phyloP scores from a whole-genome alignment of 2,888 invertebrate species.

The Autographa pulchrina region DNA sequence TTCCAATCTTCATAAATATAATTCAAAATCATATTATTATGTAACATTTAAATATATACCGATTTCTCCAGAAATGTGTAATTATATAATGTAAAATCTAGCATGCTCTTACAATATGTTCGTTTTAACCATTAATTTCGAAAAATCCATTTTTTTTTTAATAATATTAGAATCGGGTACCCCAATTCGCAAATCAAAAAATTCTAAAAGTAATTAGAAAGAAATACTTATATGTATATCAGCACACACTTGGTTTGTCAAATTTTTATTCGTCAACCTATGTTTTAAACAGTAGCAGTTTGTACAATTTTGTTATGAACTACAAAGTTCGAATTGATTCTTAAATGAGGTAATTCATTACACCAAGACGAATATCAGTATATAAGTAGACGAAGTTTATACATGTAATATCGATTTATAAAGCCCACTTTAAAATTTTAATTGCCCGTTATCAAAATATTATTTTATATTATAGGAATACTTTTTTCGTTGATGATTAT shows the following conservation, averaged over 20 bases:
- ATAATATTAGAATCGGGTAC: slow-evolving; percentile 67
- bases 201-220: slow-evolving; percentile 62
- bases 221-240: slow-evolving; percentile 66
- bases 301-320: slow-evolving; percentile 69
- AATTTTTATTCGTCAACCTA: slow-evolving; percentile 47
- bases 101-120: slow-evolving; percentile 78
- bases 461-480: slow-evolving; percentile 63
- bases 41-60: slow-evolving; percentile 83
- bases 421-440: slow-evolving; percentile 77
- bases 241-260: slow-evolving; percentile 65
- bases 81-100: slow-evolving; percentile 75
- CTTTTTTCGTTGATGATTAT: slow-evolving; percentile 66
- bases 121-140: slow-evolving; percentile 76
- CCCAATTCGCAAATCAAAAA: slow-evolving; percentile 70
- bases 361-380: slow-evolving; percentile 73
- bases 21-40: slow-evolving; percentile 73
- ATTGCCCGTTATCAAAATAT: slow-evolving; percentile 80
- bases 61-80: slow-evolving; percentile 77
- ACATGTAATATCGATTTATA: slow-evolving; percentile 75
- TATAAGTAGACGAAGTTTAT: slow-evolving; percentile 69
- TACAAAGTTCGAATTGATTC: slow-evolving; percentile 64
- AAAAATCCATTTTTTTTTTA: slow-evolving; percentile 67
- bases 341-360: slow-evolving; percentile 77
- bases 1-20: slow-evolving; percentile 76
- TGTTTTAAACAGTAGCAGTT: slow-evolving; percentile 62